Evolutionary conservation across 2,888 invertebrate genomes (phyloP), one percentile per base, ranked within the genome.

Genomic region (Blera fallax): DNA sequence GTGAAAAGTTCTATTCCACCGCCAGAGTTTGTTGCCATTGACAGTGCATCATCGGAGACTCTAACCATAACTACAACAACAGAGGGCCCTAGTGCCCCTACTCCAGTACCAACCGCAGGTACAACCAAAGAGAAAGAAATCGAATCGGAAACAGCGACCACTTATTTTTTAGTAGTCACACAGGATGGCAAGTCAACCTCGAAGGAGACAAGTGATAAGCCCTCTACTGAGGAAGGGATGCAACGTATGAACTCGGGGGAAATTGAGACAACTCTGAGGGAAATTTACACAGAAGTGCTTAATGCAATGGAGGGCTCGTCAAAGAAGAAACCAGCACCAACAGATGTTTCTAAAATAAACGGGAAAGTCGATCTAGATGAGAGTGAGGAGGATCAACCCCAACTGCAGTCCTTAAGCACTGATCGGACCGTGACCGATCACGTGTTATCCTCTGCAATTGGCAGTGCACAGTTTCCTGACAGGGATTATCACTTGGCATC

Each of bases 151-250:
- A 84, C 80, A 0, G 84, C 64, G 4, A 84, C 84, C 2, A 84
- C 84, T 6, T 84, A 84, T 29, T 84, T 84, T 65, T 64, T 80
- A 16, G 84, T 84, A 3, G 69, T 76, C 50, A 37, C 80, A 3
- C 73, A 58, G 34, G 79, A 74, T 3, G 21, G 34, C 18, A 14
- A 45, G 11, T n/a, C 29, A 7, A 8, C 48, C 0, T 34, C 43
- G 16, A 58, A 50, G 14, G 56, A 58, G 18, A 37, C 8, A 7
- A 50, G 18, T 8, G 50, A 4, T 7, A 11, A 18, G 14, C 16
- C 58, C 0, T 11, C 56, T 0, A 11, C 6, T 0, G 40, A 21
- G 8, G 24, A 24, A 3, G 54, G 45, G 7, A 58, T 64, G 52
- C 56, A 82, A 52, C 43, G 70, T 5, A 14, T 76, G 18, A 60